Base-by-base conservation (phyloP, 1,140 invertebrate genomes). In the Zeugodacus cucurbitae region DNA sequence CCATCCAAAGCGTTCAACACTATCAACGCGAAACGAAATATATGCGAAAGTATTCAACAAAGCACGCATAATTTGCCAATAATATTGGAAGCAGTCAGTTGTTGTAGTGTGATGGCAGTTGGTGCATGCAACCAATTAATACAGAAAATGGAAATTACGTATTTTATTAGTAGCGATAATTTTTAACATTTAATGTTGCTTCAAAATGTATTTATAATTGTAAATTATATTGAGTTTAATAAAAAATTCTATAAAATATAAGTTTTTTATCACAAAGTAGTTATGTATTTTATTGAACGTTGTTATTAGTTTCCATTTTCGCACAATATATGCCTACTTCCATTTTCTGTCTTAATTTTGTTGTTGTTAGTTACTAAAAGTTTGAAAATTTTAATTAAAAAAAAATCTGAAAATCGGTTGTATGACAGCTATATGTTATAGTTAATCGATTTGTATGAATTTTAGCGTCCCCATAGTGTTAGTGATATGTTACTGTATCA, bases 61-160 rank as follows among this genome's bases (percentile, higher is more conserved):
- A 44, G 74, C 4, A 22, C n/a, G 44, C 37, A 26, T 82, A 82
- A 48, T 6, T 54, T 26, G 22, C 34, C 26, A 44, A 48, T 44
- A 8, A 29, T 22, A n/a, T 48, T 82, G 74, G 37, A 34, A 82
- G 11, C n/a, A 82, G 48, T n/a, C 44, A 29, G 41, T 82, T 82
- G 34, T 48, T 82, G 41, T 82, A 62, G 58, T n/a, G 11, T 7
- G 14, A 54, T 10, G 58, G n/a, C 74, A 82, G 74, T 29, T n/a
- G 34, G 34, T 20, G 8, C 34, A 6, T 10, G 44, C 37, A 82
- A 41, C 44, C 32, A 82, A 82, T 82, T 82, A 82, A 82, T 7
- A 82, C 37, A 82, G 74, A 82, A 82, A 82, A 82, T 82, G 74
- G 74, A 82, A 82, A 82, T 82, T 48, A 48, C 48, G n/a, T 82